Conservation (phyloP, 2,888 invertebrate genomes). For the Electrophaes corylata region DNA sequence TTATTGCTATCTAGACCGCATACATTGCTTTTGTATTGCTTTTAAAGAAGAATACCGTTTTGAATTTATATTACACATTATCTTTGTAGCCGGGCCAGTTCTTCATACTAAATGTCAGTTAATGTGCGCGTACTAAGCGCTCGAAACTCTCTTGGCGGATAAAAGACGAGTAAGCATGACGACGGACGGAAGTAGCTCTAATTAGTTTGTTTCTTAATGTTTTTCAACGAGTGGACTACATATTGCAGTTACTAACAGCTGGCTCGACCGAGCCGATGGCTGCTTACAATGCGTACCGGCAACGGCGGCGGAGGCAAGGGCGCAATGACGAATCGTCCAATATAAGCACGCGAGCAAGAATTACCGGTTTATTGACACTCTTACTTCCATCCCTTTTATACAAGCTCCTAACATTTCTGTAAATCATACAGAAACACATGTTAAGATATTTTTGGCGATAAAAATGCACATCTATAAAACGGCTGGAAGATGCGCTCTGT, state of each 20-base stretch:
- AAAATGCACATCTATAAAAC: constrained; percentile 38
- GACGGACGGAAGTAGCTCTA: constrained; percentile 51
- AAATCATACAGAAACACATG: constrained; percentile 10
- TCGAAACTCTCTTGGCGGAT: constrained; percentile 58
- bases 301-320: constrained; percentile 40
- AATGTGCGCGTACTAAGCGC: constrained; percentile 55
- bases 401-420: background rate
- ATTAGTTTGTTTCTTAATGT: constrained; percentile 63
- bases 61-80: constrained; percentile 74
- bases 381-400: constrained; percentile 29
- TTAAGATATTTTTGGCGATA: constrained; percentile 22
- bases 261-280: constrained; percentile 57
- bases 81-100: constrained; percentile 53
- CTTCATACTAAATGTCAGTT: constrained; percentile 53
- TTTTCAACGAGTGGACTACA: constrained; percentile 63
- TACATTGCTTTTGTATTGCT: constrained; percentile 50
- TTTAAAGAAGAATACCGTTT: constrained; percentile 56
- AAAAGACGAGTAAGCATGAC: constrained; percentile 54
- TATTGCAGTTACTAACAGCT: constrained; percentile 51
- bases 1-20: constrained; percentile 53
- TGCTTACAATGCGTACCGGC: constrained; percentile 66
- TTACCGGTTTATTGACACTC: constrained; percentile 42
- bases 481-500: constrained; percentile 69
- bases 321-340: constrained; percentile 39
- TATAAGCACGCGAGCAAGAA: constrained; percentile 51